phyloP scores from a whole-genome alignment of 2,797 vertebrate genomes.

The Tachyglossus aculeatus region DNA sequence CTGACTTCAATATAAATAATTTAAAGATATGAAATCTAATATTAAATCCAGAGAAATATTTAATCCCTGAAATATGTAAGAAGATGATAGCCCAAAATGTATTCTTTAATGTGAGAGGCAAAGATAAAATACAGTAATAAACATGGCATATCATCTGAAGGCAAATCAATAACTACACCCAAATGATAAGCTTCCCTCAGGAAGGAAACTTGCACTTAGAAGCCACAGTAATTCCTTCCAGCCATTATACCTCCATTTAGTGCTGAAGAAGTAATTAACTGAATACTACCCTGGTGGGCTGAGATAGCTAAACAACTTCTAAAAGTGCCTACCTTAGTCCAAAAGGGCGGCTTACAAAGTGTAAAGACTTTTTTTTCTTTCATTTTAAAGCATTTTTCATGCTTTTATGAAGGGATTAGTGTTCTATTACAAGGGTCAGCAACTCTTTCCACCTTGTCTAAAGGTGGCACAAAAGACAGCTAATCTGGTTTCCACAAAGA shows the following conservation, averaged over 20 bases:
- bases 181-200: not conserved
- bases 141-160: not conserved
- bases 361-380: not conserved
- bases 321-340: not conserved
- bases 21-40: no score
- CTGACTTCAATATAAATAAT: no score
- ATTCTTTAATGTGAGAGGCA: not conserved
- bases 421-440: no score
- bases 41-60: constrained; percentile 19
- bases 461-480: no score
- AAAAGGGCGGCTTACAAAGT: no score
- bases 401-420: no score
- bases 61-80: constrained; percentile 37
- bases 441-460: no score
- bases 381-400: not conserved
- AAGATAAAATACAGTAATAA: not conserved
- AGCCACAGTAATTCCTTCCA: constrained; percentile 12
- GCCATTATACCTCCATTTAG: no score
- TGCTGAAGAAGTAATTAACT: not conserved
- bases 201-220: not conserved
- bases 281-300: not conserved
- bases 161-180: not conserved
- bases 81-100: not conserved
- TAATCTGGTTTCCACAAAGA: no score
- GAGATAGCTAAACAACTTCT: not conserved